phyloP scores from a whole-genome alignment of 1,140 invertebrate genomes.

The Halyomorpha halys region DNA sequence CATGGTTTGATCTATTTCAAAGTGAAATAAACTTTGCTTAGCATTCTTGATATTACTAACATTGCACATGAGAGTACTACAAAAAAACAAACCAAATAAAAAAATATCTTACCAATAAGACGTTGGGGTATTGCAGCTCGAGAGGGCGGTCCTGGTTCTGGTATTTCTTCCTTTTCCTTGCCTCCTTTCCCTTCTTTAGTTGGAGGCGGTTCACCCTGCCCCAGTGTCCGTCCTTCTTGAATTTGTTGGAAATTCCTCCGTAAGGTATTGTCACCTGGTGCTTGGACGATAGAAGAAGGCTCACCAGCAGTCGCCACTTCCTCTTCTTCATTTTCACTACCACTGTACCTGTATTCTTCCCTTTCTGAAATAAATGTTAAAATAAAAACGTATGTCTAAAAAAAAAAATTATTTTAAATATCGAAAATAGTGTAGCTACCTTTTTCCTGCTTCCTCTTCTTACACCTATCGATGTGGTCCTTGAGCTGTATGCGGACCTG shows the following conservation, averaged over 20 bases:
- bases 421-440: constrained; percentile 35
- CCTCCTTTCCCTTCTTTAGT: constrained; percentile 39
- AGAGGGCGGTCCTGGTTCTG: constrained; percentile 71
- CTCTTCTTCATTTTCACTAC: constrained; percentile 82
- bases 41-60: no score
- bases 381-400: neutral
- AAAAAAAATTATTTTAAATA: neutral
- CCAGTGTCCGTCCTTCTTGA: constrained; percentile 69
- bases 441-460: constrained; percentile 87
- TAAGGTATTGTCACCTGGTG: constrained; percentile 78
- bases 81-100: constrained; percentile 10
- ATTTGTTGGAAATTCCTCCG: constrained; percentile 95
- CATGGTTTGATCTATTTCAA: no score
- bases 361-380: constrained; percentile 32
- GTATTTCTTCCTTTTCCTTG: constrained; percentile 42
- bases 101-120: constrained; percentile 42
- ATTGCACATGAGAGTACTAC: no score
- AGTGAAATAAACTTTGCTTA: no score
- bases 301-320: constrained; percentile 73
- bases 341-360: constrained; percentile 66
- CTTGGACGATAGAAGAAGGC: constrained; percentile 80
- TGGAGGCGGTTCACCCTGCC: constrained; percentile 37
- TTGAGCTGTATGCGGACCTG: constrained; percentile 97
- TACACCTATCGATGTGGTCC: constrained; percentile 97
- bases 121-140: constrained; percentile 75